These are phyloP conservation scores for Sepiola atlantica DNA, from an alignment of 2,888 invertebrate genomes.

Conservation along the genomic window DNA sequence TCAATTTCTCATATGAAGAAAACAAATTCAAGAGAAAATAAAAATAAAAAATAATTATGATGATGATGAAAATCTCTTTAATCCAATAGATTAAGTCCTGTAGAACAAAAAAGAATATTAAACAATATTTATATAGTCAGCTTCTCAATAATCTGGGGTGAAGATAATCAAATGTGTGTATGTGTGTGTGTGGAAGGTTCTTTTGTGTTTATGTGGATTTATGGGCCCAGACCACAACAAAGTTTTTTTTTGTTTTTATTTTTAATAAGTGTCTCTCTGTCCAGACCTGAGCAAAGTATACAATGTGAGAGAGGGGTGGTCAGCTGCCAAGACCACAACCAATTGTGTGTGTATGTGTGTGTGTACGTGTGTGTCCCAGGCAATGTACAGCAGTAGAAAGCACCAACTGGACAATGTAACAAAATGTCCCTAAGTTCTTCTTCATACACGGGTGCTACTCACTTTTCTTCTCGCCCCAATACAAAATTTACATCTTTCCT, in stretches of 20 bases:
- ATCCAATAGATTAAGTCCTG: constrained; percentile 32
- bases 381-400: constrained; percentile 41
- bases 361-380: not conserved
- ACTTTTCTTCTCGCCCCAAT: not conserved
- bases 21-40: not conserved
- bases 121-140: constrained; percentile 32
- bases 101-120: constrained; percentile 32
- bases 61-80: constrained; percentile 32
- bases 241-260: not conserved
- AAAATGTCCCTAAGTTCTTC: not conserved
- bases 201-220: not conserved
- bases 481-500: constrained; percentile 34
- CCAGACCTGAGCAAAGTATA: constrained; percentile 32
- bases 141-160: constrained; percentile 24
- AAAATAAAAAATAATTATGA: not conserved
- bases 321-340: constrained; percentile 16
- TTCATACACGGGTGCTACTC: constrained; percentile 20
- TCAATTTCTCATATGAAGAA: not conserved
- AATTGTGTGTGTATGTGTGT: not conserved
- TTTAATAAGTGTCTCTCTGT: not conserved
- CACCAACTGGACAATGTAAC: not conserved
- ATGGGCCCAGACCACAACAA: not conserved
- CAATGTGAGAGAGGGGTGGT: not conserved
- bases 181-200: not conserved
- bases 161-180: not conserved